Evolutionary conservation across 2,797 vertebrate genomes (phyloP).

Genomic region (Platalea minor): DNA sequence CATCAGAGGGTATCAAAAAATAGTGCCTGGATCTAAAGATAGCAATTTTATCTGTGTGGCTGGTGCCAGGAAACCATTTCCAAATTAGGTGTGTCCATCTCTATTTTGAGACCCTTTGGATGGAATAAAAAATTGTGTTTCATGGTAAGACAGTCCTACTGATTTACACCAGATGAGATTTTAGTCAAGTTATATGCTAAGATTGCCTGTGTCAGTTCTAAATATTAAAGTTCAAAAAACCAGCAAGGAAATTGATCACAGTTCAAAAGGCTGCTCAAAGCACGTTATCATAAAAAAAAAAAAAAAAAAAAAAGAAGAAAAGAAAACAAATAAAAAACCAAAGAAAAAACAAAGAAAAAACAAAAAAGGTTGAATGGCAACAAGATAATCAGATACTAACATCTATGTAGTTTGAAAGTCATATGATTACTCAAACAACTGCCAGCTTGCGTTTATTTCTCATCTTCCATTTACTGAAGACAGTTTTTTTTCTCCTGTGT

Average conservation of each 20-base stretch:
- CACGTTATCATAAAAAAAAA: not conserved
- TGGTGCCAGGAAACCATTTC: not conserved
- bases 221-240: not conserved
- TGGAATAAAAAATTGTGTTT: not conserved
- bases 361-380: not conserved
- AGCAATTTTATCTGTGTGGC: not conserved
- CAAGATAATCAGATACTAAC: not conserved
- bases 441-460: conserved; percentile 2
- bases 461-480: not conserved
- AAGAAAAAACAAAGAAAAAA: not conserved
- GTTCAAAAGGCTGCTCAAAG: not conserved
- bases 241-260: not conserved
- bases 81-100: not conserved
- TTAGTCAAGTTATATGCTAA: not conserved
- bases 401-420: not conserved
- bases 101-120: not conserved
- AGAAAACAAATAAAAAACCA: not conserved
- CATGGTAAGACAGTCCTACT: not conserved
- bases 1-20: not conserved
- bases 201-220: not conserved
- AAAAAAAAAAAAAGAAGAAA: rapidly evolving
- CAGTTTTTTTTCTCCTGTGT: not conserved
- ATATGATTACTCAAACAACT: not conserved
- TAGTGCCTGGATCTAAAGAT: not conserved
- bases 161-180: not conserved